Evolutionary conservation across 2,888 invertebrate species (phyloP), one percentile per base, ranked within the genome.

Genomic region (Drosophila basisetae): DNA sequence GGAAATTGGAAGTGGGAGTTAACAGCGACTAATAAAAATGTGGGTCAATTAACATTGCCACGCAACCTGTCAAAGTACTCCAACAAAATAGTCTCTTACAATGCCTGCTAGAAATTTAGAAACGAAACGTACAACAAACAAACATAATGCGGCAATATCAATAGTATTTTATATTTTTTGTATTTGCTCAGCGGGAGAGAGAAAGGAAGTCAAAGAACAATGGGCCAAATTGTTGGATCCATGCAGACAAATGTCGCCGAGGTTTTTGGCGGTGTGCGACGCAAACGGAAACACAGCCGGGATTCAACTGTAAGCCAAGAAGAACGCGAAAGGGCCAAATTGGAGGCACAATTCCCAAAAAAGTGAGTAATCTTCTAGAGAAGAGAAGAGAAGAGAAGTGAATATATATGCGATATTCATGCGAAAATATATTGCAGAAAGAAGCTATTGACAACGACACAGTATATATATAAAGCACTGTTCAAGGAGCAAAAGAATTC

Each of bases 401-500:
- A 31, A 25, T 22, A n/a, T 13, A 11, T 18, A 18, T 22, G 22
- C 16, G 9, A 16, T 47, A 16, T 47, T 47, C 25, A 47, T 25
- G 47, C 47, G 18, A 9, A 25, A 16, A 25, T 47, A 9, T 2
- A 9, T 85, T 92, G 6, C 53, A 93, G 93, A 49, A 96, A 95
- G 91, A 96, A 96, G 92, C 93, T 96, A 18, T 93, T 95, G 54
- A 96, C 96, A 59, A 97, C 97, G 9, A 95, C 96, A 5, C 95
- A 96, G 88, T 97, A 97, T 91, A 97, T 97, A 83, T 97, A 96
- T 91, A 95, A 96, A 91, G 96, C 96, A 0, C 92, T 97, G 49
- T 97, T 96, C 91, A 94, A 96, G 86, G 96, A 97, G 91, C 96
- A 96, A 70, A 95, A 95, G 92, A 96, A 96, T 84, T 96, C 96